Evolutionary conservation across 2,888 invertebrate species (phyloP).

Genomic region (Noctuana brunneofusca): DNA sequence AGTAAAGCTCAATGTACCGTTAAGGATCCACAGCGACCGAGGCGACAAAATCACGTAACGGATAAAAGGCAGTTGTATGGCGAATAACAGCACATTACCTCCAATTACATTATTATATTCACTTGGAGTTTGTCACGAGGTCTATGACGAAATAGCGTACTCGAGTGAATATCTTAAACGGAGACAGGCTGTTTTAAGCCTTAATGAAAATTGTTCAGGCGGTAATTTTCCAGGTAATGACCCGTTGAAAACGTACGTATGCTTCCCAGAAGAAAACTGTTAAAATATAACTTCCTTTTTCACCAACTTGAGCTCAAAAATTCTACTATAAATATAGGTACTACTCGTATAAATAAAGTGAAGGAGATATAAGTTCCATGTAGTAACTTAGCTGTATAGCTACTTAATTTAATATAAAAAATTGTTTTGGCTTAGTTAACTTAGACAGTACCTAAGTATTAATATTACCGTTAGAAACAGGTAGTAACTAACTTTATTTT

Average conservation of each 20-base stretch:
- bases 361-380: no score
- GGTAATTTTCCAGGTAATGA: not conserved
- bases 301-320: not conserved
- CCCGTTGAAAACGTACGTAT: not conserved
- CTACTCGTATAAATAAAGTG: no score
- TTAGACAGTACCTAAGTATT: no score
- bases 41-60: slow-evolving; percentile 51
- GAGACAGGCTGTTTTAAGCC: not conserved
- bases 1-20: slow-evolving; percentile 35
- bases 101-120: slow-evolving; percentile 72
- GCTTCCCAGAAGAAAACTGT: not conserved
- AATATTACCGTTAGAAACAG: no score
- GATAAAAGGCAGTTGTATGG: slow-evolving; percentile 52
- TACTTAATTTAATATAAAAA: no score
- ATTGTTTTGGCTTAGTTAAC: no score
- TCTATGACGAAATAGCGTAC: slow-evolving; percentile 52
- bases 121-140: slow-evolving; percentile 67
- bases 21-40: slow-evolving; percentile 33
- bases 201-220: slow-evolving; percentile 8
- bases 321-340: no score
- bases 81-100: slow-evolving; percentile 60
- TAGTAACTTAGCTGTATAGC: no score
- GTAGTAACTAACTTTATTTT: no score
- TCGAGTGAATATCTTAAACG: slow-evolving; percentile 51
- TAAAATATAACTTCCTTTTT: not conserved